Percentiles rank a stretch among this genome's conserved stretches.
phyloP scores from a whole-genome alignment of 2,888 invertebrate genomes.

The Crioceris asparagi region DNA sequence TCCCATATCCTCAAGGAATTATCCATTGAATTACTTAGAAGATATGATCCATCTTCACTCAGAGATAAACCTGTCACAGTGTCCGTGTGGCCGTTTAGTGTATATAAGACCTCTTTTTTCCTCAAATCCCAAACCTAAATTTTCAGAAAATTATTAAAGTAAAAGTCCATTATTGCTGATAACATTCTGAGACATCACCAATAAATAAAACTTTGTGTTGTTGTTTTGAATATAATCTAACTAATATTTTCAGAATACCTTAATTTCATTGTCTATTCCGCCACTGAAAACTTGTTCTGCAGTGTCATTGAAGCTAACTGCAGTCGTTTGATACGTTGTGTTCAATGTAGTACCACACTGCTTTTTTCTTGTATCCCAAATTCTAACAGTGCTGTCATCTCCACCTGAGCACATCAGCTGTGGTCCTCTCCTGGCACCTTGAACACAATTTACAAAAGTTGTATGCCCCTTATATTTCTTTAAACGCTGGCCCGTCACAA shows the following conservation, averaged over 20 bases:
- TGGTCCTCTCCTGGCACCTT: constrained; percentile 77
- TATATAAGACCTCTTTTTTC: constrained; percentile 73
- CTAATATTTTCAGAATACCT: constrained; percentile 38
- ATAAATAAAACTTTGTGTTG: not conserved
- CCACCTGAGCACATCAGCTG: constrained; percentile 86
- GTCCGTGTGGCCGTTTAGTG: constrained; percentile 88
- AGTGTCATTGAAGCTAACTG: constrained; percentile 90
- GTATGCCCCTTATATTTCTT: constrained; percentile 82
- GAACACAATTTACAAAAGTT: constrained; percentile 63
- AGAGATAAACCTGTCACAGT: constrained; percentile 85
- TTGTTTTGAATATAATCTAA: too few species aligned
- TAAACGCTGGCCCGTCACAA: constrained; percentile 74
- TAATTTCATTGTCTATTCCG: constrained; percentile 95
- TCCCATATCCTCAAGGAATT: constrained; percentile 94
- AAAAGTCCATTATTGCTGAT: not conserved
- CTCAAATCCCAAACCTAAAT: constrained; percentile 79
- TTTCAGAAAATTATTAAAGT: constrained; percentile 1
- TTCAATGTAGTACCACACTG: constrained; percentile 65
- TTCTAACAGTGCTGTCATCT: constrained; percentile 86
- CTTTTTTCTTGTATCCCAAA: constrained; percentile 88
- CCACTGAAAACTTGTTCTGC: constrained; percentile 90
- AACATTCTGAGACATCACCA: not conserved
- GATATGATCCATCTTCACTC: constrained; percentile 77
- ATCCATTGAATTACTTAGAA: constrained; percentile 96
- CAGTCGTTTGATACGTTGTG: constrained; percentile 65